Evolutionary conservation across 2,797 vertebrate species (phyloP), one percentile per base, ranked within the genome.

Genomic region (Sebastes jordani): DNA sequence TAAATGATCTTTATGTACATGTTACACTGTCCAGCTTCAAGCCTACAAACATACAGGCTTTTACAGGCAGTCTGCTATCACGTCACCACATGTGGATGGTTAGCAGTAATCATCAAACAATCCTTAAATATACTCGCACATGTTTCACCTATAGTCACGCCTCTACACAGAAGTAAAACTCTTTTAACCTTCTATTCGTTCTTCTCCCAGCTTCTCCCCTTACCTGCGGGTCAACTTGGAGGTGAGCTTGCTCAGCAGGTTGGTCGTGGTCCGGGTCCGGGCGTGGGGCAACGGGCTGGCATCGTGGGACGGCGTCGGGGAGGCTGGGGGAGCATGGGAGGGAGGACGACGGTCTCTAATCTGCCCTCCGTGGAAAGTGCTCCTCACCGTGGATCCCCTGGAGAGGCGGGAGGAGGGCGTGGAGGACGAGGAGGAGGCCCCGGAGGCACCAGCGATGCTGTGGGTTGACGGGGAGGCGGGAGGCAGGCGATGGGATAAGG

Each of bases 161-260:
- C 58, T 71, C 70, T 63, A 16, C 6, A 59, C 3, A 2, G 25
- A 70, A 60, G 13, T 7, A 11, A 25, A 66, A n/a, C 46, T 25
- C 9, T 25, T 52, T 34, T 7, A 36, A 68, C 22, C n/a, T 38
- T 25, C 46, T 25, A 13, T 5, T 11, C 30, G 38, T 46, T 55
- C 16, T 13, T 32, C 25, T 36, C 80, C 66, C 8, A 13, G 80
- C 70, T 58, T 85, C 84, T 94, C 91, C 87, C 61, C 94, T 94
- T 95, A 99, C 98, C 97, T 97, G 94, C 98, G 96, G 20, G 97
- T 98, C 93, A 99, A 88, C 94, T 98, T 99, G 92, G 97, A 98
- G 92, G 98, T 98, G 93, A 99, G 88, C 77, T 98, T 99, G 94
- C 96, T 98, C 77, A 99, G 97, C 90, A 98, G 96, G 95, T 97